phyloP scores from a whole-genome alignment of 2,888 invertebrate genomes.

The Loripinus fragilis region DNA sequence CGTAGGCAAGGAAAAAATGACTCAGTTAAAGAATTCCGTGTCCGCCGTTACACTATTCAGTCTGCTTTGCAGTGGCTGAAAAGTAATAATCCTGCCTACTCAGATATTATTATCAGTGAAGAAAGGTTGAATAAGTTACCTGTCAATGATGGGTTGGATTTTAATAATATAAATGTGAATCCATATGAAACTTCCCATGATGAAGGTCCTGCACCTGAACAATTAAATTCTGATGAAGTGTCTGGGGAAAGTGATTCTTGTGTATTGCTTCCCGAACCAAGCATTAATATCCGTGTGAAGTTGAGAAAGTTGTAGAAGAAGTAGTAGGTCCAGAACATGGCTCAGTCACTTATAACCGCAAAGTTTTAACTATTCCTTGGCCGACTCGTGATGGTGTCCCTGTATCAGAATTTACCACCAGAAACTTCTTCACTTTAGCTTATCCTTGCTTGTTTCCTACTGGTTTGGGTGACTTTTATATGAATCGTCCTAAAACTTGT shows the following conservation, averaged over 20 bases:
- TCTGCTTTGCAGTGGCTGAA: conserved; percentile 50
- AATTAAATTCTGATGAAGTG: conserved; percentile 31
- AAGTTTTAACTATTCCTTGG: no score
- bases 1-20: conserved; percentile 47
- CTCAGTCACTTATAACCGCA: no score
- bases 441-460: conserved; percentile 37
- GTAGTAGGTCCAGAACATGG: conserved; percentile 13
- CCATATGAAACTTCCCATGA: not conserved
- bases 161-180: conserved; percentile 26
- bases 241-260: conserved; percentile 29
- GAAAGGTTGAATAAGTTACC: no score
- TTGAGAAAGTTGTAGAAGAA: conserved; percentile 21
- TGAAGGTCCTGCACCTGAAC: conserved; percentile 48
- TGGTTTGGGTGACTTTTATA: conserved; percentile 32
- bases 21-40: conserved; percentile 40
- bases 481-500: conserved; percentile 37
- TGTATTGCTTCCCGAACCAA: conserved; percentile 30
- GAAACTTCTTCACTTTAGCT: conserved; percentile 38
- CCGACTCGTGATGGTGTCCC: conserved; percentile 29
- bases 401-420: conserved; percentile 45
- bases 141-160: no score
- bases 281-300: conserved; percentile 18
- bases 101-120: conserved; percentile 43
- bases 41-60: conserved; percentile 42
- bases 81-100: conserved; percentile 50